Evolutionary conservation across 2,888 invertebrate genomes (phyloP).

Genomic region (Myopa tessellatipennis): DNA sequence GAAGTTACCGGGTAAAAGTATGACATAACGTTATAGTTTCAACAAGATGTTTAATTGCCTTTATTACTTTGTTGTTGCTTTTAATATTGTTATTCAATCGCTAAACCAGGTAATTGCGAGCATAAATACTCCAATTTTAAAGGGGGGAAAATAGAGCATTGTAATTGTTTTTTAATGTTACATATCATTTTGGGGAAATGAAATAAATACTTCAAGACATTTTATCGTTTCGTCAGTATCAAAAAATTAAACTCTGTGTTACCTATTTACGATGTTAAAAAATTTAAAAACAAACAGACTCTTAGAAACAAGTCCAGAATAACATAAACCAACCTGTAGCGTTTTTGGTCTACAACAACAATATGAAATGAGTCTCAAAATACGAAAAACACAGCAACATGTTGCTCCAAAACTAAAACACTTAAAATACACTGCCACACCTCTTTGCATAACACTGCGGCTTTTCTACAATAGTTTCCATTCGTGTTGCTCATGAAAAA

Average conservation of each 20-base stretch:
- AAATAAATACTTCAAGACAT: too few species aligned
- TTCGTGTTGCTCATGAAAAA: not conserved
- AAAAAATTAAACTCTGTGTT: too few species aligned
- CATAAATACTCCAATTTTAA: not conserved
- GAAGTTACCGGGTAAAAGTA: not conserved
- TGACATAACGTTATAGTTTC: constrained; percentile 14
- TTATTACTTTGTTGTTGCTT: constrained; percentile 1
- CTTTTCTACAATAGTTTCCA: not conserved
- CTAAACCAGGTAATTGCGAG: not conserved
- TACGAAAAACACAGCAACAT: too few species aligned
- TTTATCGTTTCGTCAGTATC: too few species aligned
- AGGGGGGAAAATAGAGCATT: not conserved
- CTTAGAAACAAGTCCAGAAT: too few species aligned
- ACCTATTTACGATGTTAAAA: too few species aligned
- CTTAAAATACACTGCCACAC: constrained; percentile 11
- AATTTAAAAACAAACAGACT: too few species aligned
- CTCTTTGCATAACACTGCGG: constrained; percentile 24
- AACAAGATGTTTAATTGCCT: not conserved
- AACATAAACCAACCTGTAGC: too few species aligned
- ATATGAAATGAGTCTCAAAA: too few species aligned
- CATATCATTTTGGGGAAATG: not conserved
- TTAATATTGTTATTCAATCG: not conserved
- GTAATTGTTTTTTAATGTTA: not conserved
- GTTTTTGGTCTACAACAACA: too few species aligned
- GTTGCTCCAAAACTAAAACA: not conserved